Evolutionary conservation across 2,797 vertebrate species (phyloP), one percentile per base, ranked within the genome.

Genomic region (Okamejei kenojei): DNA sequence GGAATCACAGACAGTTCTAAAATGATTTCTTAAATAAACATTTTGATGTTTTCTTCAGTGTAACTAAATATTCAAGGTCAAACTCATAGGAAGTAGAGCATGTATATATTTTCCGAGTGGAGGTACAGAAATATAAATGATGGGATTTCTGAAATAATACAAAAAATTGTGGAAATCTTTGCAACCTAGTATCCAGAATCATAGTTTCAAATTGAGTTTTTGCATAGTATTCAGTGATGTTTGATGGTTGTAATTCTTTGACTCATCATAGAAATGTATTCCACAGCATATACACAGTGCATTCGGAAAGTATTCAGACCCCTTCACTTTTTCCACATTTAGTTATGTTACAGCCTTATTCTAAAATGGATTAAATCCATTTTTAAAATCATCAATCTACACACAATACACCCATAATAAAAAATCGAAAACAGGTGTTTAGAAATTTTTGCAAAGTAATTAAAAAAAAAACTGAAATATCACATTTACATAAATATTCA

Each of bases 1-100:
- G 7, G 80, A 21, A 82, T 58, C 2, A n/a, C 32, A 29, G 61
- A 68, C 7, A 65, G 15, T 68, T 35, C 68, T 68, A 21, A 68
- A 88, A 65, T 68, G 5, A 65, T 7, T 17, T 17, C 7, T 88
- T n/a, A 65, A 88, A 88, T 7, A 29, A 68, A 88, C 7, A 32
- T 54, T 88, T 88, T 17, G 8, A 81, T 54, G 79, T 82, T 82
- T 80, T 54, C 80, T 82, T 82, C 63, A 68, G 13, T n/a, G 84
- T 88, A 63, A 63, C 15, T 65, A 35, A 68, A 88, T 19, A 35
- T 68, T 65, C 29, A 32, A 88, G 61, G 29, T 21, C 84, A 88
- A 35, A 68, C 84, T 68, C 84, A 65, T 21, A 35, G 63, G 61
- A 68, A 88, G n/a, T 35, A 9, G 29, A 35, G 58, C n/a, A 19